These are phyloP conservation scores for Bombyx mandarina DNA, from an alignment of 1,140 invertebrate species.

Conservation along the genomic window DNA sequence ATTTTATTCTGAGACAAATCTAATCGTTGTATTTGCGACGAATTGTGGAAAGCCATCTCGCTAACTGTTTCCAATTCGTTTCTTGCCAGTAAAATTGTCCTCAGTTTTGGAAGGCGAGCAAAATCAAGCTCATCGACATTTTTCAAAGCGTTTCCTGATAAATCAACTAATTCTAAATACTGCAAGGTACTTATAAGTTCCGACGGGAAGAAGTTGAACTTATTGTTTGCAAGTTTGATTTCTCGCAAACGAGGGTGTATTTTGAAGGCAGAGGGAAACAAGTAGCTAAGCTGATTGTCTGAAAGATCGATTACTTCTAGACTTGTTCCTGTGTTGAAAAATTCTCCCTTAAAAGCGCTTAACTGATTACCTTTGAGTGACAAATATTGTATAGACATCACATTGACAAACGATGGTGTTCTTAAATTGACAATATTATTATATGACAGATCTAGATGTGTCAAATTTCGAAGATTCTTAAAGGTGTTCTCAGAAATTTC, in stretches of 20 bases:
- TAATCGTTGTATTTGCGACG: conserved; percentile 86
- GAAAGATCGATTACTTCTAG: conserved; percentile 82
- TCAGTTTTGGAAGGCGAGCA: conserved; percentile 81
- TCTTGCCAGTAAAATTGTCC: conserved; percentile 77
- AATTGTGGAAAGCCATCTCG: conserved; percentile 92
- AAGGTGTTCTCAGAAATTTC: conserved; percentile 82
- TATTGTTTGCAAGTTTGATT: conserved; percentile 80
- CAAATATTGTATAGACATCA: conserved; percentile 78
- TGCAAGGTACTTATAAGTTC: conserved; percentile 83
- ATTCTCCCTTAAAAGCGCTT: conserved; percentile 84
- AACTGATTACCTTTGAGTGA: conserved; percentile 80
- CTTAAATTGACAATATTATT: conserved; percentile 85
- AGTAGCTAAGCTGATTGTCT: conserved; percentile 82
- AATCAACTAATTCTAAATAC: conserved; percentile 80
- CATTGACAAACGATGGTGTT: conserved; percentile 76
- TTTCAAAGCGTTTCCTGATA: conserved; percentile 83
- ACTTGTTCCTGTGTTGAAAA: conserved; percentile 80
- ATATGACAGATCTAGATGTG: conserved; percentile 79
- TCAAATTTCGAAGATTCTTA: conserved; percentile 80
- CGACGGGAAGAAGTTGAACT: conserved; percentile 85
- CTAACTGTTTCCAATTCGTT: conserved; percentile 86
- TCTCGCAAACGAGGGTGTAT: conserved; percentile 81
- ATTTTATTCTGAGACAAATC: conserved; percentile 84
- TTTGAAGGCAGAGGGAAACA: conserved; percentile 86
- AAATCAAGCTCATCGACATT: conserved; percentile 88